Percentiles rank a stretch among this genome's conserved stretches.
These are phyloP conservation scores for Papilio gigon DNA, from an alignment of 2,888 invertebrate species.

Conservation along the genomic window DNA sequence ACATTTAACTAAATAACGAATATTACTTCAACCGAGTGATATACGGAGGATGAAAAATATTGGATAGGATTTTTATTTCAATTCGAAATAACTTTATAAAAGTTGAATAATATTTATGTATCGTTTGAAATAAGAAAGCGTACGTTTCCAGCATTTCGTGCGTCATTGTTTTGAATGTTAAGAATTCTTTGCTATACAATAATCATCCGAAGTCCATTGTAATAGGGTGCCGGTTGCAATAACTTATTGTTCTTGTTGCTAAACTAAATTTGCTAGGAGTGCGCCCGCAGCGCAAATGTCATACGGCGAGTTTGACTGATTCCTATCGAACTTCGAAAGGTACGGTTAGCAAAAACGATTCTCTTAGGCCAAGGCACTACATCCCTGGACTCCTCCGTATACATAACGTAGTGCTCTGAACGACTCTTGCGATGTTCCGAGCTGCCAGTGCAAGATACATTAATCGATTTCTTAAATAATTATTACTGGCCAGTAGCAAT, in stretches of 20 bases:
- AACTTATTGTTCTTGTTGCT: conserved; percentile 11
- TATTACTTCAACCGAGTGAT: not conserved
- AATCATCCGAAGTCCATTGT: not conserved
- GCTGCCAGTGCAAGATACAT: too few relatives aligned
- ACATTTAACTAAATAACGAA: not conserved
- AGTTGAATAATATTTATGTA: not conserved
- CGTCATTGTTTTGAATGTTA: conserved; percentile 15
- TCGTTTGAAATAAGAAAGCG: conserved; percentile 3
- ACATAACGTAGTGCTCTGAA: too few relatives aligned
- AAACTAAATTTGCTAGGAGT: conserved; percentile 36
- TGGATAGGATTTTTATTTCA: not conserved
- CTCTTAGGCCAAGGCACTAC: too few relatives aligned
- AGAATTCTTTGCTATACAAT: not conserved
- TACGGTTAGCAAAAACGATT: conserved; percentile 53
- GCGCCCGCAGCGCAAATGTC: conserved; percentile 57
- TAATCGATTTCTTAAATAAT: too few relatives aligned
- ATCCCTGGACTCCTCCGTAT: too few relatives aligned
- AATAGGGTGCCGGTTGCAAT: not conserved
- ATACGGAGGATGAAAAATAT: not conserved
- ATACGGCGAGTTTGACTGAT: conserved; percentile 65
- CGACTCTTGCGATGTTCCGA: too few relatives aligned
- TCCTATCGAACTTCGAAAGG: conserved; percentile 60
- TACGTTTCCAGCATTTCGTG: conserved; percentile 2
- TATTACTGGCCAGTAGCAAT: too few relatives aligned
- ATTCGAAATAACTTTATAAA: not conserved